Conservation (phyloP, 2,113 vertebrate species). For the Anguilla rostrata region DNA sequence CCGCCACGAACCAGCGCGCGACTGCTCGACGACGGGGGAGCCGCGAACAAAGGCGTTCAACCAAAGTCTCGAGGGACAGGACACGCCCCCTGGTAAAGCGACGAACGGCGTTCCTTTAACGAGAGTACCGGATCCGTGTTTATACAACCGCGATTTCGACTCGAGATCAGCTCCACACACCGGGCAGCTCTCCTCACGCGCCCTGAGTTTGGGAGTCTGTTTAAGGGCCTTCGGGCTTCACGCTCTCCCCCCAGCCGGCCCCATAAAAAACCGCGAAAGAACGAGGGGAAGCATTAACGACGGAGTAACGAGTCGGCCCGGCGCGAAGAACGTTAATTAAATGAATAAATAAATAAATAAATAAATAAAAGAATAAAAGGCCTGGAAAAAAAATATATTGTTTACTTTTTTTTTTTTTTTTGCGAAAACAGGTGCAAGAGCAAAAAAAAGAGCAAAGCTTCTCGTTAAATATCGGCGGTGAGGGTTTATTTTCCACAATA, state of each 20-base stretch:
- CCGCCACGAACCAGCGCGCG: neutral
- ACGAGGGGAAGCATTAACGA: constrained; percentile 33
- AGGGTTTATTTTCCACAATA: constrained; percentile 59
- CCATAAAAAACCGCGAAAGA: constrained; percentile 31
- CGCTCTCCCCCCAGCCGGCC: constrained; percentile 25
- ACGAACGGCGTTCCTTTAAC: neutral
- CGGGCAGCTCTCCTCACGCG: neutral
- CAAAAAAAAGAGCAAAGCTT: constrained; percentile 32
- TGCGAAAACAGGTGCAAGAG: constrained; percentile 55
- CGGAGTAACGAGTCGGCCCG: constrained; percentile 46
- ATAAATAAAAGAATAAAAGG: neutral
- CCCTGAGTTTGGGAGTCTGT: neutral
- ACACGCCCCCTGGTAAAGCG: neutral
- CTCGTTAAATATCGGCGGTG: constrained; percentile 49
- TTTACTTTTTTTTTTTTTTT: constrained; percentile 51
- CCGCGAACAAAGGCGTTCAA: no score
- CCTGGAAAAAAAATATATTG: constrained; percentile 53
- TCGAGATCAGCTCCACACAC: neutral
- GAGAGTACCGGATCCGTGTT: neutral
- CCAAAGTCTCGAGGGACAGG: neutral
- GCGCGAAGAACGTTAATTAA: constrained; percentile 34
- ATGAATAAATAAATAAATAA: neutral
- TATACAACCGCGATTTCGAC: neutral
- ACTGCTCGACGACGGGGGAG: no score
- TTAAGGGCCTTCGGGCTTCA: constrained; percentile 10